phyloP scores from a whole-genome alignment of 1,140 invertebrate genomes.

The Trachymyrmex septentrionalis region DNA sequence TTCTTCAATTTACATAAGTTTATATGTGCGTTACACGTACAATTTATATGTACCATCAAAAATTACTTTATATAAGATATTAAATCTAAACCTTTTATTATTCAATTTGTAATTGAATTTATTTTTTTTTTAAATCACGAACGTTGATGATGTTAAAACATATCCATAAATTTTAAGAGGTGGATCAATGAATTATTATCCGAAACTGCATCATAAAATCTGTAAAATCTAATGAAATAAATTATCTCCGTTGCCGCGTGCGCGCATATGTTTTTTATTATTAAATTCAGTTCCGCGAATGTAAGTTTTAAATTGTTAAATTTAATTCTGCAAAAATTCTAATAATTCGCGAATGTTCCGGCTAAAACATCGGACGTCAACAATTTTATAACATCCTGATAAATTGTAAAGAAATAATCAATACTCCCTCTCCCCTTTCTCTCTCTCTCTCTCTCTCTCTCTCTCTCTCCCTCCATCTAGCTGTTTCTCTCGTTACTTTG shows the following conservation, averaged over 20 bases:
- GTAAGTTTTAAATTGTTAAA: neutral
- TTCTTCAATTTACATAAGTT: neutral
- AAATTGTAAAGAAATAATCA: conserved; percentile 10
- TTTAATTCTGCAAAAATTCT: neutral
- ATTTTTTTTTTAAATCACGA: neutral
- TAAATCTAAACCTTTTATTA: neutral
- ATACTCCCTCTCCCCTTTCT: neutral
- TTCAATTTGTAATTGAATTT: conserved; percentile 3
- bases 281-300: neutral
- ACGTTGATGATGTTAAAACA: neutral
- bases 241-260: neutral
- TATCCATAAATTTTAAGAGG: neutral
- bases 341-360: neutral
- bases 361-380: neutral
- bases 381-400: neutral
- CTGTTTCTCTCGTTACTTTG: neutral
- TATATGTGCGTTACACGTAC: neutral
- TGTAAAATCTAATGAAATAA: neutral
- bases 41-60: neutral
- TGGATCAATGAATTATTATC: conserved; percentile 12
- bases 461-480: neutral
- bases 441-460: neutral
- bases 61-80: neutral
- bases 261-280: neutral
- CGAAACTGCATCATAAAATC: neutral